Base-by-base conservation (phyloP, 2,113 vertebrate species). In the Hypanus sabinus region DNA sequence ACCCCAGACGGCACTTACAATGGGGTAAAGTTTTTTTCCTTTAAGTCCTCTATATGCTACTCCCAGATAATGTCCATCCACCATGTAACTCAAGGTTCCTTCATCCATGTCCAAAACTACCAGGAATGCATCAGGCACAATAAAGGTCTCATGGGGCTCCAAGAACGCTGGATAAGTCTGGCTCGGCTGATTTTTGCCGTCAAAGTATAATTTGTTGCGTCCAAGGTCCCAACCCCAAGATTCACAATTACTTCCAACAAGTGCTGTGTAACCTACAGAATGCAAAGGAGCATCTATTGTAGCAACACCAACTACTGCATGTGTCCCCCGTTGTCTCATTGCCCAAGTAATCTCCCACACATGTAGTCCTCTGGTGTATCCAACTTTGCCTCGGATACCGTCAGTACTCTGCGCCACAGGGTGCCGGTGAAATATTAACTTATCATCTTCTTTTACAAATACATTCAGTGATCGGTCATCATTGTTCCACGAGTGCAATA, bases 171-270 rank as follows among this genome's bases (percentile, higher is more conserved):
- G 99, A 95, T 99, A 99, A 0, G 98, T 98, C 95, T 98, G 98
- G 95, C 98, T 98, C 0, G 98, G 98, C 95, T 98, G 97, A 95
- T 99, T 99, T 96, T 99, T 99, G 94, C 99, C 98, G 0, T 99
- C 99, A 0, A 99, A 98, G 96, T 99, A 99, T n/a, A 99, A 97
- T 94, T 99, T 98, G 97, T 99, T 99, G 30, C 99, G 96, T 38
- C 99, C 99, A 62, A 99, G 97, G 96, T 99, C 99, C 99, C 99
- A 99, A 76, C 99, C 99, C 99, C 99, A 99, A 30, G 99, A 99
- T 94, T 99, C 99, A 0, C 96, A 96, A 95, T 99, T 99, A 94
- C 98, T 99, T 0, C 99, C 99, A 38, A 99, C 97, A 0, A 99
- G 97, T 0, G 98, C 98, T 0, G 98, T 99, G 96, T 99, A 99